These are phyloP conservation scores for Pachypsylla venusta DNA, from an alignment of 1,140 invertebrate species.

Conservation along the genomic window DNA sequence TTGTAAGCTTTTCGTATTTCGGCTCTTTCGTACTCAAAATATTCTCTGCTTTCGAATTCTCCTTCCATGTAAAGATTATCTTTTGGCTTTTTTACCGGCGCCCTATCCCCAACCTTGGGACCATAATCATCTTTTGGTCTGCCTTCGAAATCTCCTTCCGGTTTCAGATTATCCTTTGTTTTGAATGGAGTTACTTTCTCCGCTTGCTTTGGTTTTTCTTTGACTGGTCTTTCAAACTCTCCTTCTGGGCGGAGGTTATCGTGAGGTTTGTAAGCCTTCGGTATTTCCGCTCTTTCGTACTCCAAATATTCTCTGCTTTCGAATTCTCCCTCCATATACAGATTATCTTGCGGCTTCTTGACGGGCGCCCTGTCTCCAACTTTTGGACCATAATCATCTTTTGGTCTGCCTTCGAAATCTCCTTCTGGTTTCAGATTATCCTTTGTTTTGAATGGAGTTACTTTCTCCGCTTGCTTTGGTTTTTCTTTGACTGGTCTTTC, in stretches of 20 bases:
- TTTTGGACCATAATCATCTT: conserved; percentile 32
- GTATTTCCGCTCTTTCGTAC: conserved; percentile 30
- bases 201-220: conserved; percentile 30
- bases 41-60: conserved; percentile 27
- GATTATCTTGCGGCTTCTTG: conserved; percentile 40
- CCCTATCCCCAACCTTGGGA: conserved; percentile 32
- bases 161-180: conserved; percentile 35
- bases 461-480: conserved; percentile 31
- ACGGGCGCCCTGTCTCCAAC: conserved; percentile 36
- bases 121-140: conserved; percentile 29
- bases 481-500: conserved; percentile 31
- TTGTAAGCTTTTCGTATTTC: conserved; percentile 29
- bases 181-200: conserved; percentile 36
- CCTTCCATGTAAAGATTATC: conserved; percentile 38
- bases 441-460: conserved; percentile 34
- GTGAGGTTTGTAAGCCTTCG: conserved; percentile 29
- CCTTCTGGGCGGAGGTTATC: conserved; percentile 43
- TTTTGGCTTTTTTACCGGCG: conserved; percentile 32
- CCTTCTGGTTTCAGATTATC: conserved; percentile 39
- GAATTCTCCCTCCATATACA: conserved; percentile 36
- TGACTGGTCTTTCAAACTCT: conserved; percentile 35
- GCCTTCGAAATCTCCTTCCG: conserved; percentile 29
- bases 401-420: conserved; percentile 36
- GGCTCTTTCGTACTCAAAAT: conserved; percentile 8
- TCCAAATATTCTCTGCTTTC: conserved; percentile 29